Base-by-base conservation (phyloP, 2,113 vertebrate species). In the Platycercus adscitus region DNA sequence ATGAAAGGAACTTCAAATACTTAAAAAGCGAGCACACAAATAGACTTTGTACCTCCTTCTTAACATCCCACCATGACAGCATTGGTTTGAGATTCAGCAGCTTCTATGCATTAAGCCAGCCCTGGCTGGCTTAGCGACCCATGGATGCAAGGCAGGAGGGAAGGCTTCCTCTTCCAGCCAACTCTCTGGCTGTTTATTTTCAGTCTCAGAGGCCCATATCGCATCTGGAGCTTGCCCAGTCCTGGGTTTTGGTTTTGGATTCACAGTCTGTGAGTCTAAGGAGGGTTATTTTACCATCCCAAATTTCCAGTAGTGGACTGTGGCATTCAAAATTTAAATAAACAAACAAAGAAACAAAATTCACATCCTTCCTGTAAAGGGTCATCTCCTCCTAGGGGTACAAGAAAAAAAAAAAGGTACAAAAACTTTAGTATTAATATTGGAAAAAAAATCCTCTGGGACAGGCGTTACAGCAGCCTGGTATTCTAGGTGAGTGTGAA, bases 201-300 rank as follows among this genome's bases (percentile, higher is more conserved):
- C 58, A 80, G 55, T 78, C 69, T 93, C 86, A 94, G 65, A 90
- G 64, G 47, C 29, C 43, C 46, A 19, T 60, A 55, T 71, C 33
- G 56, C 47, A 69, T 88, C 56, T 92, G 52, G 86, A 91, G 13
- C 37, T 88, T 90, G 26, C 72, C 61, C 71, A 86, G 79, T 64
- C 33, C 64, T 83, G 37, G 63, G 49, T 83, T 96, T 96, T 96
- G 71, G 55, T 89, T 95, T 95, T 81, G 63, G 46, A 91, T 81
- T 96, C 64, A 70, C 28, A 39, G 43, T 43, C 15, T 18, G 3
- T 81, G 49, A 77, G 7, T 50, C 78, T 6, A 75, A 26, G 11
- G 43, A 69, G 23, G 17, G 33, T 72, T 93, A 46, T 88, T 91
- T 91, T 86, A 69, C 58, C 43, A 70, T 77, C 16, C 29, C 31